Evolutionary conservation across 1,140 invertebrate genomes (phyloP).

Genomic region (Elysia chlorotica): DNA sequence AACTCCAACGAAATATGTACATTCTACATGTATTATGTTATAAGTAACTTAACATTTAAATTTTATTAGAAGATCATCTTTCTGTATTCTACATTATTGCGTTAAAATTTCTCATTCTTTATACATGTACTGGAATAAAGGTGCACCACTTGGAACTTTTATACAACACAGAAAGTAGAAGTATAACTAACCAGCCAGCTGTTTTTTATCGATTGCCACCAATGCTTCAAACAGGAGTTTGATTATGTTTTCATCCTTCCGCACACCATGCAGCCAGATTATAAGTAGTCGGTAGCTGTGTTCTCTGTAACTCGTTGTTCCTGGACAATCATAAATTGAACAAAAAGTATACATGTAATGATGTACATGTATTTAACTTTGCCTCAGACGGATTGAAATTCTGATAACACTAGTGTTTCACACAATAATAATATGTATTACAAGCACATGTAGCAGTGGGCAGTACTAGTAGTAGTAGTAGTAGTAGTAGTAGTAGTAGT

Average conservation of each 20-base stretch:
- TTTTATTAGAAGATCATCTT: too few relatives aligned
- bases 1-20: too few relatives aligned
- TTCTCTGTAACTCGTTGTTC: slow-evolving; percentile 76
- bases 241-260: slow-evolving; percentile 68
- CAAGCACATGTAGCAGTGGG: background rate
- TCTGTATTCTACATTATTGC: too few relatives aligned
- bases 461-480: too few relatives aligned
- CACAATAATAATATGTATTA: background rate
- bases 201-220: slow-evolving; percentile 67
- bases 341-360: background rate
- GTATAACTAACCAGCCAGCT: slow-evolving; percentile 68
- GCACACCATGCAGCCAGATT: slow-evolving; percentile 74
- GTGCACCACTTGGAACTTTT: too few relatives aligned
- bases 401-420: background rate
- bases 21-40: too few relatives aligned
- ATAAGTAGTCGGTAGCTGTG: slow-evolving; percentile 74
- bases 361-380: background rate
- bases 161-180: too few relatives aligned
- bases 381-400: background rate
- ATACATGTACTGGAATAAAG: too few relatives aligned
- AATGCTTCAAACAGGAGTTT: slow-evolving; percentile 73
- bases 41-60: too few relatives aligned
- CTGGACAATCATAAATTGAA: too few relatives aligned
- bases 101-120: too few relatives aligned
- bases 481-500: too few relatives aligned